Evolutionary conservation across 2,113 vertebrate genomes (phyloP), one percentile per base, ranked within the genome.

Genomic region (Apodemus speciosus): DNA sequence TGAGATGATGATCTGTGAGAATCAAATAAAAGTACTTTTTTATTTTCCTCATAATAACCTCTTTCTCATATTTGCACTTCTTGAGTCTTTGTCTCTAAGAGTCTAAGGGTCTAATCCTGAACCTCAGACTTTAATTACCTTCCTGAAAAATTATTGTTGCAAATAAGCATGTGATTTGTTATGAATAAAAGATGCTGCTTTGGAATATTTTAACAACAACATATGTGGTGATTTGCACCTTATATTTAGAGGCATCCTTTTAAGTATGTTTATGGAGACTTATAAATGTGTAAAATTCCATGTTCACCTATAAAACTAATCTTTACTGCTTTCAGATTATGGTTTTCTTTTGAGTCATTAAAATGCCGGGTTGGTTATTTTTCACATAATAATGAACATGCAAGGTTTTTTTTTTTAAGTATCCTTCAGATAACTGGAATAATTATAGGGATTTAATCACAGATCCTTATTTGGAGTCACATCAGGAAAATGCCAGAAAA

Each of bases 201-300:
- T 69, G 21, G 83, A 91, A 85, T 90, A 79, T 94, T 79, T 94
- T 97, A 72, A 90, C 10, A 89, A 71, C 35, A 94, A 20, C 21
- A 91, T 35, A 38, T 88, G 25, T 80, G 16, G 62, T 92, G 49
- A 87, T n/a, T 96, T 93, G 85, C 72, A 25, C 15, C 58, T 4
- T 91, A 46, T 75, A 94, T 77, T 93, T 92, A 92, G 20, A 92
- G 18, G 46, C 10, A 92, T 32, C 2, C 72, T 79, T 83, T 84
- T 88, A 75, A 86, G 93, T 18, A 89, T 46, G 35, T 92, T 81
- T 75, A 8, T 23, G 13, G 80, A 72, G 66, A 88, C 35, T 94
- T 88, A 58, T 49, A 94, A 94, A 94, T 58, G 7, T 56, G n/a
- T 79, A 43, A 53, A 90, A 79, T 43, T 94, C 21, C 1, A 88